Base-by-base conservation (phyloP, 64 coral and sea anemone species). In the Porites lutea region DNA sequence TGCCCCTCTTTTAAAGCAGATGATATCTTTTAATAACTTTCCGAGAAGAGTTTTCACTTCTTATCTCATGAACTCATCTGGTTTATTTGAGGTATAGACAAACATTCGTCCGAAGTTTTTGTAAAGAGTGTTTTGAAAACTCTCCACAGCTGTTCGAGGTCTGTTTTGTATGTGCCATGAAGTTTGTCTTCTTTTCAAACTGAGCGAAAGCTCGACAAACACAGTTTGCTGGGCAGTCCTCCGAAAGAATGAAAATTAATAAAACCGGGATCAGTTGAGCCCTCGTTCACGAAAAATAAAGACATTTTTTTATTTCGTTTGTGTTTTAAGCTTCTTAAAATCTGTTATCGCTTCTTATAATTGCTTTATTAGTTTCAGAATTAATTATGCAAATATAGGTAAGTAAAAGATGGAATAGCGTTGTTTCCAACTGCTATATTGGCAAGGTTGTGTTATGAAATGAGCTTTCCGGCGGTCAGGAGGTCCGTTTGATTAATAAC, bases 351-450 rank as follows among this genome's bases (percentile, higher is more conserved):
- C 86, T 88, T 83, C 80, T 73, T 60, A 93, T 96, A 90, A 96
- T 96, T 90, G 87, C 78, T 90, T 93, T 87, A 82, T 92, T 96
- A 96, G 83, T 92, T 93, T 79, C 87, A 67, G 90, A 96, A 96
- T 96, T 93, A 90, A 93, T 93, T 96, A 96, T 93, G 95, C 91
- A 96, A 96, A 96, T 92, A 90, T 53, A 93, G 27, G 81, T 44
- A 60, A 22, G 46, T 52, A 60, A 68, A 52, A n/a, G 46, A 51
- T 12, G 61, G 18, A 52, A 44, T 65, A 68, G 72, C 65, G 27
- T 76, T 54, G 75, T 88, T 71, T 89, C 59, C 22, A 50, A 82
- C 81, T 82, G 80, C 71, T 55, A 79, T 82, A 71, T 83, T 84
- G 81, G 45, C 44, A 68, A 69, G 18, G 61, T 68, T 84, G 18